These are phyloP conservation scores for Oreochromis niloticus DNA, from an alignment of 2,113 vertebrate species.

Conservation along the genomic window DNA sequence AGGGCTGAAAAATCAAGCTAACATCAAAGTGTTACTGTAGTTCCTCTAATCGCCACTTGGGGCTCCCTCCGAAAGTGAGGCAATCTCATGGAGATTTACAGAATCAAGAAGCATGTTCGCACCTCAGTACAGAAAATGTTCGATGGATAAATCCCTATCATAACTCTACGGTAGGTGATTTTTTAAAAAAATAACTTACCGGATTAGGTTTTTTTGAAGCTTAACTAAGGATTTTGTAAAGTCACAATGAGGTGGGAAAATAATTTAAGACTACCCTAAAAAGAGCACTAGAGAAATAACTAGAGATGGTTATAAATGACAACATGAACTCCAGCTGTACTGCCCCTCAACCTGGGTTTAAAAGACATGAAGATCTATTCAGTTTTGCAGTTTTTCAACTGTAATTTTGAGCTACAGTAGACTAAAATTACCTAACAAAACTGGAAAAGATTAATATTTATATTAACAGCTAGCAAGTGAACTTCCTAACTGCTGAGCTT, in stretches of 20 bases:
- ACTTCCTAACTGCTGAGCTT: background rate
- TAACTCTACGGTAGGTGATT: background rate
- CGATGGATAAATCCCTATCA: background rate
- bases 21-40: background rate
- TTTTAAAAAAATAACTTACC: no score
- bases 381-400: background rate
- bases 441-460: background rate
- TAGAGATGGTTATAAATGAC: background rate
- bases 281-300: background rate
- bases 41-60: background rate
- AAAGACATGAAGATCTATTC: background rate
- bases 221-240: background rate
- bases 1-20: background rate
- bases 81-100: background rate
- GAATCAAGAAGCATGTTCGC: background rate
- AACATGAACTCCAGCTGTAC: background rate
- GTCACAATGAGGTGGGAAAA: background rate
- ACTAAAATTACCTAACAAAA: background rate
- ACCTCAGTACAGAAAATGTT: background rate
- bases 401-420: accelerated
- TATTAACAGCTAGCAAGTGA: background rate
- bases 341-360: background rate
- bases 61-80: background rate
- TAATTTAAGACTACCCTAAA: background rate
- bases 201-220: background rate